phyloP scores from a whole-genome alignment of 92 coral and sea anemone genomes.

The Chrysogorgia sp. region DNA sequence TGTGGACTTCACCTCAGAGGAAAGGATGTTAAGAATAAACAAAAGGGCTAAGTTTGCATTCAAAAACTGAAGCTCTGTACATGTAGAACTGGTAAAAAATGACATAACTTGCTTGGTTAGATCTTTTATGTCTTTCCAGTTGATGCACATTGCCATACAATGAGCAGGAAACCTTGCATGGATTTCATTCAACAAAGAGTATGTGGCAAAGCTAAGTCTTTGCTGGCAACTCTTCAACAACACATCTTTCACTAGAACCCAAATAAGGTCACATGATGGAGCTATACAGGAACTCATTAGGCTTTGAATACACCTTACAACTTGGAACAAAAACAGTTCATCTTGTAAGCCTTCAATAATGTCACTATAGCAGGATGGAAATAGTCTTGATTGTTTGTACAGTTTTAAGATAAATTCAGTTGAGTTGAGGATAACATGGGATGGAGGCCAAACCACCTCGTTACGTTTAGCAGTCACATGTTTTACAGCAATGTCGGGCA shows the following conservation, averaged over 20 bases:
- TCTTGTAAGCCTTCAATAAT: conserved; percentile 22
- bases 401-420: conserved; percentile 3
- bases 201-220: neutral
- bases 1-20: conserved; percentile 27
- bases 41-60: conserved; percentile 1
- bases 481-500: neutral
- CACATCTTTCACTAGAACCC: conserved; percentile 4
- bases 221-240: neutral
- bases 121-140: neutral
- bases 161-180: conserved; percentile 10
- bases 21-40: conserved; percentile 15
- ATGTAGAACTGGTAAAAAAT: neutral
- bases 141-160: conserved; percentile 7
- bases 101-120: neutral
- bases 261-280: conserved; percentile 4
- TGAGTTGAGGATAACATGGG: neutral
- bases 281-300: conserved; percentile 4
- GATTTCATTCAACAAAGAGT: conserved; percentile 22
- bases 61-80: neutral
- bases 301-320: neutral
- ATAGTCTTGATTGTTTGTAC: neutral
- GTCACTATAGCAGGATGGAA: neutral
- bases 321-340: neutral
- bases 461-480: conserved; percentile 13
- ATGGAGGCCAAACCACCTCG: conserved; percentile 41